Evolutionary conservation across 2,888 invertebrate species (phyloP).

Genomic region (Limnephilus rhombicus): DNA sequence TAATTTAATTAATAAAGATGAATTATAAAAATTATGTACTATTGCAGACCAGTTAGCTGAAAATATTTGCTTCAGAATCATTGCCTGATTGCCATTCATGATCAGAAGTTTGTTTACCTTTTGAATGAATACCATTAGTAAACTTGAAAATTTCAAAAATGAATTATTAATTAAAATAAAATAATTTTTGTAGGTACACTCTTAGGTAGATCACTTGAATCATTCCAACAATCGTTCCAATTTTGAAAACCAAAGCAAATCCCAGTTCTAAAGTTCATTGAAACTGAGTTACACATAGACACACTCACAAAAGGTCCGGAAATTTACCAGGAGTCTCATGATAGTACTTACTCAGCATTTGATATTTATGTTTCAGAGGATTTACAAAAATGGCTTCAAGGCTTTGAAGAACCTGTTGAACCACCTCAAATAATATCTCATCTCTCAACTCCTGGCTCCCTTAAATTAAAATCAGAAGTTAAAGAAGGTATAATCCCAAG

Average conservation of each 20-base stretch:
- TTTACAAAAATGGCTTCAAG: conserved; percentile 26
- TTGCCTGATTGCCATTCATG: not conserved
- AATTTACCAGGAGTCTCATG: not conserved
- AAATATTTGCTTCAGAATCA: not conserved
- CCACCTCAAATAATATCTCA: not conserved
- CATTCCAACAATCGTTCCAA: no score
- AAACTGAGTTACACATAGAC: not conserved
- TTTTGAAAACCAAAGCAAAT: no score
- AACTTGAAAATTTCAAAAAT: no score
- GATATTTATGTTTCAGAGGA: conserved; percentile 20
- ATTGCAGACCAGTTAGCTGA: no score
- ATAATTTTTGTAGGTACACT: no score
- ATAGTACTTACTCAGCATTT: not conserved
- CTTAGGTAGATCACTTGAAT: no score
- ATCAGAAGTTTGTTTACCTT: not conserved
- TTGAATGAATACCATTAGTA: no score
- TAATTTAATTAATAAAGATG: no score
- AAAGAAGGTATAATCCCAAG: not conserved
- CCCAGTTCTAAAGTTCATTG: no score
- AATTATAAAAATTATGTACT: no score
- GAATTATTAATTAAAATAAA: no score
- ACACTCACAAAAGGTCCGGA: not conserved
- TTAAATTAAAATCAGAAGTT: not conserved
- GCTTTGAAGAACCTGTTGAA: conserved; percentile 24
- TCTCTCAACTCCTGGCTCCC: not conserved